Base-by-base conservation (phyloP, 2,797 vertebrate species). In the Chelon labrosus region DNA sequence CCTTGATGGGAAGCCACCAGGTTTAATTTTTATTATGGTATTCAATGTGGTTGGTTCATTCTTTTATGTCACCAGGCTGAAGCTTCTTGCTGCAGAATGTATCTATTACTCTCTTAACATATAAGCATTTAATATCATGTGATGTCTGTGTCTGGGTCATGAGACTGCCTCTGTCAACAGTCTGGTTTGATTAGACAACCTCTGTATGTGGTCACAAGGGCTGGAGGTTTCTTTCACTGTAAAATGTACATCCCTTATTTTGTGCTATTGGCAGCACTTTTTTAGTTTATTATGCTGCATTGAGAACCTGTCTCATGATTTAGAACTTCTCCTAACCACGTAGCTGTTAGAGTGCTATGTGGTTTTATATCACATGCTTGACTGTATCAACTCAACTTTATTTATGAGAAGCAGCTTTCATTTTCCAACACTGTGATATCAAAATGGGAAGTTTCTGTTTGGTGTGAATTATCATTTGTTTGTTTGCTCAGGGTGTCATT, bases 121-220 rank as follows among this genome's bases (percentile, higher is more conserved):
- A 25, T 22, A 51, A 57, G 46, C 17, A 16, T 16, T 65, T 17
- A 25, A 37, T 14, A 13, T 84, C 78, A 82, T 56, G 68, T 86
- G 85, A 73, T 42, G 13, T 54, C 38, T 25, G 1, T 35, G 38
- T 35, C 1, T 47, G 37, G 73, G 59, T 70, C 86, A 86, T n/a
- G 14, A 70, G 80, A 72, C 67, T 27, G 22, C 6, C 53, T 39
- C 35, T 66, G 56, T 51, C 62, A 63, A 4, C 70, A 42, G 2
- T 73, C 4, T 64, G 38, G 52, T 54, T 52, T 59, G 31, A 65
- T 73, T 49, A 22, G 19, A 35, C 42, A 73, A 27, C 13, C 27
- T 25, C 22, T 37, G 2, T 47, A 42, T 8, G 37, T 13, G 27
- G 59, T 27, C 41, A 69, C 4, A 1, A 12, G 31, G 57, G 3